A percentile compares a stretch with the other conserved stretches of the same genome.
phyloP scores from a whole-genome alignment of 2,888 invertebrate species.

The Mimachlamys varia region DNA sequence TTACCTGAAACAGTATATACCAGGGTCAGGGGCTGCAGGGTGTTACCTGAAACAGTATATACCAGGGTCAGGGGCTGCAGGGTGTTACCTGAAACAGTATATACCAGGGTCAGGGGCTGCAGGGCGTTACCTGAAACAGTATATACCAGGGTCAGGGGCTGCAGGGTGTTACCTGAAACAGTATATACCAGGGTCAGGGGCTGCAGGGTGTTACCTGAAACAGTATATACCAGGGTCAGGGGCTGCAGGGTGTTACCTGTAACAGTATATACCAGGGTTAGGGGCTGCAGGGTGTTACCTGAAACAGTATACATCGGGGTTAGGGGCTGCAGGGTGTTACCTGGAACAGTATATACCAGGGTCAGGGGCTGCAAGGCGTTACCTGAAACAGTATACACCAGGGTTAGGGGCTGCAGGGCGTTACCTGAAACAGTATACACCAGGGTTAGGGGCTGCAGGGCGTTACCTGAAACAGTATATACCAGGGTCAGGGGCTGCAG shows the following conservation, averaged over 20 bases:
- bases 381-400: too few relatives aligned
- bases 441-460: conserved; percentile 57
- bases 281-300: conserved; percentile 60
- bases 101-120: conserved; percentile 58
- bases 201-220: conserved; percentile 59
- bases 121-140: conserved; percentile 59
- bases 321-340: conserved; percentile 57
- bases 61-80: conserved; percentile 57
- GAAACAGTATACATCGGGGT: too few relatives aligned
- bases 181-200: too few relatives aligned
- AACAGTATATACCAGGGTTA: too few relatives aligned
- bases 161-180: conserved; percentile 59
- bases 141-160: conserved; percentile 59
- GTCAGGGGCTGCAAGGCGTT: conserved; percentile 57
- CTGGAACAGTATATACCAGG: too few relatives aligned
- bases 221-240: too few relatives aligned
- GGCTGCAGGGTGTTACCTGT: conserved; percentile 59
- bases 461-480: conserved; percentile 61
- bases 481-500: conserved; percentile 57
- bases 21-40: conserved; percentile 57
- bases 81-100: conserved; percentile 60
- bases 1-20: conserved; percentile 62
- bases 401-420: conserved; percentile 56
- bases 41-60: conserved; percentile 61
- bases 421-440: conserved; percentile 62